Evolutionary conservation across 2,797 vertebrate species (phyloP), one percentile per base, ranked within the genome.

Genomic region (Rhynchonycteris naso): DNA sequence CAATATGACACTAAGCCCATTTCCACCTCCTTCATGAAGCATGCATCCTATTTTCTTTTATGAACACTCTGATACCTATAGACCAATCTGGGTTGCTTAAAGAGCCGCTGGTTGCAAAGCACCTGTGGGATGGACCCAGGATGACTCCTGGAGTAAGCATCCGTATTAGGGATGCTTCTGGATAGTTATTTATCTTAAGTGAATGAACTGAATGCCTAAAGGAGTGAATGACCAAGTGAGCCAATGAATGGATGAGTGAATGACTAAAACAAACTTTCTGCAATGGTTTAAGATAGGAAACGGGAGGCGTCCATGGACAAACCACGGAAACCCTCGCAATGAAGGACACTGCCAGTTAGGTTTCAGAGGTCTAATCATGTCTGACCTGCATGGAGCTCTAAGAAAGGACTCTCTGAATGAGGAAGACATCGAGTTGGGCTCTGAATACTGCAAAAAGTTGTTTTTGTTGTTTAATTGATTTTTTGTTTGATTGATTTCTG

Each of bases 401-500:
- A 18, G 24, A 79, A 28, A 47, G 68, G 16, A 2, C 5, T 65
- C 43, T 89, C 18, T 52, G 69, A 84, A 81, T 74, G n/a, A 50
- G 35, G 35, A 72, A 74, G 47, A 88, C 66, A 30, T 4, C 30
- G 54, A 75, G 4, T 14, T 78, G 47, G 59, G 5, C 16, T 72
- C 59, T 80, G 14, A 82, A 35, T 28, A 95, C n/a, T 18, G 30
- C 4, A 24, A 61, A 65, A 43, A 43, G 43, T 43, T 43, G 43
- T 43, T 43, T 43, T 43, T 43, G 43, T 43, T 43, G 43, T 43
- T 43, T 43, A 43, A 43, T 43, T 1, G 10, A 30, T 38, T 68
- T 63, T 38, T 61, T 88, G 10, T 80, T 79, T 78, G 47, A 88
- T 78, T 90, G 50, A 68, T 75, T 75, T 83, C 71, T 89, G 52